Evolutionary conservation across 2,797 vertebrate genomes (phyloP).

Genomic region (Danio tinwini): DNA sequence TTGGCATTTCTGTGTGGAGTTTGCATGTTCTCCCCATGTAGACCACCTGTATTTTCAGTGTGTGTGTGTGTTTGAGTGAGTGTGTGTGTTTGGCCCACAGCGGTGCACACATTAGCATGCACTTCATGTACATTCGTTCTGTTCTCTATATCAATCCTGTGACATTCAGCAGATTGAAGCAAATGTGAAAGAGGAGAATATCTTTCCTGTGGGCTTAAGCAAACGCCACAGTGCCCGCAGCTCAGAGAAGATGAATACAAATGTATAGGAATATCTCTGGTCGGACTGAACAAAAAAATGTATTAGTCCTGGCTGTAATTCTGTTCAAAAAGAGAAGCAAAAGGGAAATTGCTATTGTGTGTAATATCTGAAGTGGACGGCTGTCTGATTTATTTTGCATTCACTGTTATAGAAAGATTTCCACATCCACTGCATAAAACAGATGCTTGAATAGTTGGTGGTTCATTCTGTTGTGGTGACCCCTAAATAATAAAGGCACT

Average conservation of each 20-base stretch:
- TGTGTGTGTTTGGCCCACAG: slow-evolving; percentile 58
- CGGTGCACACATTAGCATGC: slow-evolving; percentile 67
- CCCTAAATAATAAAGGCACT: too few species aligned
- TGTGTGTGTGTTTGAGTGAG: background rate
- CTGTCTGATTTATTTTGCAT: background rate
- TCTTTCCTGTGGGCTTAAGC: slow-evolving; percentile 54
- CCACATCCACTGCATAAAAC: too few species aligned
- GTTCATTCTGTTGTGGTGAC: too few species aligned
- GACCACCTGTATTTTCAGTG: slow-evolving; percentile 26
- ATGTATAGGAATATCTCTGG: slow-evolving; percentile 32
- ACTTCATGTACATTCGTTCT: slow-evolving; percentile 46
- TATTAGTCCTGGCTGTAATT: slow-evolving; percentile 26
- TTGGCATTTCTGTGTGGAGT: too few species aligned
- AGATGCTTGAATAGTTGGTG: too few species aligned
- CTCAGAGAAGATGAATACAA: slow-evolving; percentile 57
- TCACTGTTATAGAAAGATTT: background rate
- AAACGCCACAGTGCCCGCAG: slow-evolving; percentile 56
- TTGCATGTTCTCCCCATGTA: too few species aligned
- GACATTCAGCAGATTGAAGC: slow-evolving; percentile 70
- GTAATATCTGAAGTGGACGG: background rate
- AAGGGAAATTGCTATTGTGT: slow-evolving; percentile 1
- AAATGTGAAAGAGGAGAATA: slow-evolving; percentile 67
- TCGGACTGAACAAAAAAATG: background rate
- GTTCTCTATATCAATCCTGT: slow-evolving; percentile 69
- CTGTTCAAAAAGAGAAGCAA: background rate